These are phyloP conservation scores for Dolichotis patagonum DNA, from an alignment of 2,113 vertebrate genomes.

Conservation along the genomic window DNA sequence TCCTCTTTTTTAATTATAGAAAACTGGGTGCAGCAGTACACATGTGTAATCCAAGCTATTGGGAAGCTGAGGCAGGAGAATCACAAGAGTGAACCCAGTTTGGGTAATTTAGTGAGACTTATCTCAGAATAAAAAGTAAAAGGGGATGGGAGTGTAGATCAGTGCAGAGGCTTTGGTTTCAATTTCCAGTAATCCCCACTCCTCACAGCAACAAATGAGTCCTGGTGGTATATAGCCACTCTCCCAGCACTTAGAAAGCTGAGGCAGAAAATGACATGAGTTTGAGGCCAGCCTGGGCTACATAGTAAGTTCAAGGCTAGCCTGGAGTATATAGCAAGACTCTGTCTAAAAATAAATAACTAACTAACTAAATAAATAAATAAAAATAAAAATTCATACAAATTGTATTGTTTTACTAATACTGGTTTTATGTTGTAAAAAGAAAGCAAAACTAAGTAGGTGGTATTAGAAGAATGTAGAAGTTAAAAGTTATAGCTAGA, in stretches of 20 bases:
- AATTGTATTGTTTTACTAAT: slow-evolving; percentile 46
- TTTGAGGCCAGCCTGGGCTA: neutral
- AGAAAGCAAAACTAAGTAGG: slow-evolving; percentile 48
- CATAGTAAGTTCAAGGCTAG: neutral
- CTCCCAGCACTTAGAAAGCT: neutral
- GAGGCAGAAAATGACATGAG: neutral
- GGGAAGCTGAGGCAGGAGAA: neutral
- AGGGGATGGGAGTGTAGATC: neutral
- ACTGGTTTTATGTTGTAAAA: slow-evolving; percentile 29
- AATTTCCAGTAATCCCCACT: neutral
- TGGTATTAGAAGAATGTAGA: slow-evolving; percentile 20
- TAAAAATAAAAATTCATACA: neutral
- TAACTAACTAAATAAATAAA: neutral
- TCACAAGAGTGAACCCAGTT: neutral
- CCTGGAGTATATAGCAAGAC: neutral
- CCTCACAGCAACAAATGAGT: neutral
- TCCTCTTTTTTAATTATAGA: slow-evolving; percentile 41
- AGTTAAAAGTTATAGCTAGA: slow-evolving; percentile 21
- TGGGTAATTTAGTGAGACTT: neutral
- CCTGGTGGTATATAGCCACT: neutral
- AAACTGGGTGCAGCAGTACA: neutral
- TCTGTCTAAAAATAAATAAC: neutral
- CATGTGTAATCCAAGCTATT: neutral
- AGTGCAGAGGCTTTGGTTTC: neutral
- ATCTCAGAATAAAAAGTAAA: neutral